Evolutionary conservation across 2,888 invertebrate genomes (phyloP), one percentile per base, ranked within the genome.

Genomic region (Noctua comes): DNA sequence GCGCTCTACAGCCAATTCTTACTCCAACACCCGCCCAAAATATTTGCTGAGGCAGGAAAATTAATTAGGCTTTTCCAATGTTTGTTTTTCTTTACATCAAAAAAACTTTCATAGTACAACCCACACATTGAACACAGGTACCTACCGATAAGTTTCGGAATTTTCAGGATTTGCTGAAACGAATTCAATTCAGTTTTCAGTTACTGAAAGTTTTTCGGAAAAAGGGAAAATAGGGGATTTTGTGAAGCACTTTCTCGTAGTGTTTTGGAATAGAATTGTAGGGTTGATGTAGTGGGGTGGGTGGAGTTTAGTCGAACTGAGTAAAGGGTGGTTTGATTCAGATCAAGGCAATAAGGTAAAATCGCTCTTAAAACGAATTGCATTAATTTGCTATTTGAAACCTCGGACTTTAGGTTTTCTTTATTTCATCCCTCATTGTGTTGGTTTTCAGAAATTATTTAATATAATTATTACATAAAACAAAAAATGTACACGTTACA

Each of bases 151-250:
- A 85, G 75, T 84, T 81, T 27, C 16, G 65, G 70, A 73, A 46
- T 76, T 83, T 83, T 62, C 73, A 72, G 74, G 76, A 80, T 77
- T 74, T 72, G 57, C 54, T 76, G 78, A 82, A 84, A 73, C 74
- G 74, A 85, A 83, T 79, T 77, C 85, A 86, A 88, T 88, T 88
- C 82, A 72, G 77, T 83, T 88, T 88, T 86, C 80, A 74, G 83
- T 77, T 83, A 69, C 77, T 73, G 76, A 83, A 86, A 86, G 73
- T 85, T 86, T 85, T 77, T 64, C 31, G 36, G 68, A 64, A 85
- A 84, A 84, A 78, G 54, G 66, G 68, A 68, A 81, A 81, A 77
- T 59, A 54, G 27, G 21, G 73, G 76, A 69, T 82, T 73, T 51
- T 40, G 68, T 68, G 77, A 69, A 82, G 69, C 36, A 31, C 43